Base-by-base conservation (phyloP, 2,113 vertebrate species). In the Chitala chitala region DNA sequence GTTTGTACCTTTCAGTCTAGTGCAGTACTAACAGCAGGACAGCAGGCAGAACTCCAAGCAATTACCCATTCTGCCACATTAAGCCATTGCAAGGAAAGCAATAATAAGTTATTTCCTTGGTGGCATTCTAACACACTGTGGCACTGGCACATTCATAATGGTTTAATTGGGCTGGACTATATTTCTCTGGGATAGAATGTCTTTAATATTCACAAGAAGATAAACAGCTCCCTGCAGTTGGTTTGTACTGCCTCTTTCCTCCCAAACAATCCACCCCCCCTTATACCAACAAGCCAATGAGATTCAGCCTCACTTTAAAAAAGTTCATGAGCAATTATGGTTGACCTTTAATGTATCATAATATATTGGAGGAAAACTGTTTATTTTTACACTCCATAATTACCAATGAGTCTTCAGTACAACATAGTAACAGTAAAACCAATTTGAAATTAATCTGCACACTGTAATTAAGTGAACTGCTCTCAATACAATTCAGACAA, bases 181-280 rank as follows among this genome's bases (percentile, higher is more conserved):
- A 74, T 74, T 66, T 74, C 48, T 55, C 46, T 55, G 2, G 36
- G 48, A 51, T 44, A 22, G 50, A 54, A 55, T 22, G 48, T 38
- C 9, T 40, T 74, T 74, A 74, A 74, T 66, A 42, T 66, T 55
- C 56, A 64, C 26, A 29, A n/a, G 59, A 33, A 66, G 61, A 55
- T 55, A 74, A 66, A 74, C 50, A 68, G 33, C 59, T 74, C 61
- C 36, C 72, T 33, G 13, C n/a, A 44, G 46, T 22, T 42, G 56
- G n/a, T 51, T 65, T 64, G 56, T 29, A 13, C 40, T 66, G 40
- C 12, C 63, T 40, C n/a, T n/a, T n/a, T n/a, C 40, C 36, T 4
- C n/a, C n/a, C 8, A 51, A 38, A 40, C 64, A 38, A 42, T 36
- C 64, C 46, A 13, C 13, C 13, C 8, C 42, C 24, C 0, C 48